Evolutionary conservation across 2,888 invertebrate genomes (phyloP).

Genomic region (Sepiola atlantica): DNA sequence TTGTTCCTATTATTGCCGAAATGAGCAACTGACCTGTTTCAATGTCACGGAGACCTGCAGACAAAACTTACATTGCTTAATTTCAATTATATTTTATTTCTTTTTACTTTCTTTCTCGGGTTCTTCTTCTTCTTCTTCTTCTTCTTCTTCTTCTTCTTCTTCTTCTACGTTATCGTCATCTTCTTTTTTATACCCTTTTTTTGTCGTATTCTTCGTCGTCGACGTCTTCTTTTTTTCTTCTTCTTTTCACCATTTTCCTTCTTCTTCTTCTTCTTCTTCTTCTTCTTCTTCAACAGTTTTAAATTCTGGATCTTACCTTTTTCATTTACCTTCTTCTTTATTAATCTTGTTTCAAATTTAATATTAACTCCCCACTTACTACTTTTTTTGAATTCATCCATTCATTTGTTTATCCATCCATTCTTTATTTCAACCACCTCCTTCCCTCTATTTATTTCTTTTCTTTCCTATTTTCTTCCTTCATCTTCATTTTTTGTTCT

Average conservation of each 20-base stretch:
- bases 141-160: not conserved
- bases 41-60: constrained; percentile 3
- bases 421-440: not conserved
- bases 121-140: too few species aligned
- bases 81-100: not conserved
- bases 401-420: too few species aligned
- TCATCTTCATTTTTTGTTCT: not conserved
- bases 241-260: not conserved
- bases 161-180: not conserved
- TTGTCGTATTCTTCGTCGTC: not conserved
- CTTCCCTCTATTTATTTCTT: not conserved
- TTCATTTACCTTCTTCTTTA: not conserved
- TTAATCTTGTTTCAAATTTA: too few species aligned
- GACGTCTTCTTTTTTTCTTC: not conserved
- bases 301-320: not conserved
- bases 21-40: not conserved
- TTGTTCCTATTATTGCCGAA: not conserved
- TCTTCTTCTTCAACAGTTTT: not conserved
- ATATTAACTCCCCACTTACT: too few species aligned
- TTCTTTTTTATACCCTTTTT: not conserved
- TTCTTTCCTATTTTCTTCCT: not conserved
- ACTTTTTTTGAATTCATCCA: too few species aligned
- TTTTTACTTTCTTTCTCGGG: too few species aligned
- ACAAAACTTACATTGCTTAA: not conserved
- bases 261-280: not conserved